phyloP scores from a whole-genome alignment of 2,888 invertebrate species.

The Gari tellinella region DNA sequence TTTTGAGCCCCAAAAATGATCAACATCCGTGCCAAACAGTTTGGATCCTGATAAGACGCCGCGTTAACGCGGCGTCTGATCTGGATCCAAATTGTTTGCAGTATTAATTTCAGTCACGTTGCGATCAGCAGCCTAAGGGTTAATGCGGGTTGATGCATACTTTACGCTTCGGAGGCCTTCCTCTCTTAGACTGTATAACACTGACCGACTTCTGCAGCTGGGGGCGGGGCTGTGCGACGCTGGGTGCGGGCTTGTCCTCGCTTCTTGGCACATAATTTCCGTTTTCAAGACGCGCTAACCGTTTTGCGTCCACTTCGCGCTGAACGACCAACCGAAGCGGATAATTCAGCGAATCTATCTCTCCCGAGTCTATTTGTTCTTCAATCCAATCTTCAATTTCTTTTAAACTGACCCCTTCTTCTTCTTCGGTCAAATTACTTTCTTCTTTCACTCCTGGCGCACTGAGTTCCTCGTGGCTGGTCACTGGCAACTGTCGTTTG shows the following conservation, averaged over 20 bases:
- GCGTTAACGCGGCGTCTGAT: too few relatives aligned
- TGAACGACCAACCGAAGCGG: conserved; percentile 88
- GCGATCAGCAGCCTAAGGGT: too few relatives aligned
- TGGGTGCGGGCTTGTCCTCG: background rate
- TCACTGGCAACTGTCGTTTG: conserved; percentile 3
- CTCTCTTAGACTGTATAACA: conserved; percentile 42
- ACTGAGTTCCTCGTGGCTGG: background rate
- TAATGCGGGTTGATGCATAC: conserved; percentile 44
- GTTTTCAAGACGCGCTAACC: conserved; percentile 86
- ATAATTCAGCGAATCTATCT: conserved; percentile 53
- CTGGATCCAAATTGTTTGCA: too few relatives aligned
- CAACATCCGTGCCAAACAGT: too few relatives aligned
- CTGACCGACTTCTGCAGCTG: conserved; percentile 31
- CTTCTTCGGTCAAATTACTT: conserved; percentile 13
- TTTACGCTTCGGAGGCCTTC: conserved; percentile 65
- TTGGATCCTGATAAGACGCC: too few relatives aligned
- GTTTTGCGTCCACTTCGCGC: conserved; percentile 90
- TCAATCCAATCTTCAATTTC: conserved; percentile 57
- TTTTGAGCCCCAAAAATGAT: too few relatives aligned
- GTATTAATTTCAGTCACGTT: too few relatives aligned
- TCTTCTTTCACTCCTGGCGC: background rate
- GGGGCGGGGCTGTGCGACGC: background rate
- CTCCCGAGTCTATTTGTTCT: too few relatives aligned
- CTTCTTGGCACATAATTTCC: conserved; percentile 68
- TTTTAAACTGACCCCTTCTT: conserved; percentile 67